phyloP scores from a whole-genome alignment of 2,797 vertebrate species.

The Argentina silus region DNA sequence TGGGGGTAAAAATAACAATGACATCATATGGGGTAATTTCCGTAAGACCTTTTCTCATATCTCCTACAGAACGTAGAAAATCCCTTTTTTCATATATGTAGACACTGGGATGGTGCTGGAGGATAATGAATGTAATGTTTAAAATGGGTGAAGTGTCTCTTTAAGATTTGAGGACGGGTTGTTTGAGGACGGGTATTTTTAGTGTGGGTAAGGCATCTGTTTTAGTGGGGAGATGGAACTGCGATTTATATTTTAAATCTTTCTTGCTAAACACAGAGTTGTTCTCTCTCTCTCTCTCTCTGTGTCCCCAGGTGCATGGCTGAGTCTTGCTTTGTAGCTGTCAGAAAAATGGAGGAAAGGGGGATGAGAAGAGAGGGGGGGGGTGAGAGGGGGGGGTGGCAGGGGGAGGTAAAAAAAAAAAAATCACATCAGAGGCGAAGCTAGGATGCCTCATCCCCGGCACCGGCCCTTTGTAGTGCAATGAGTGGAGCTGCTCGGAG shows the following conservation, averaged over 20 bases:
- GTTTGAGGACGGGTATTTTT: neutral
- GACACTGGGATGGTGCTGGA: too few species aligned
- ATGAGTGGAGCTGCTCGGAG: conserved; percentile 68
- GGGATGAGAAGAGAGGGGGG: conserved; percentile 37
- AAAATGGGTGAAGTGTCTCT: too few species aligned
- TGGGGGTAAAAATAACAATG: too few species aligned
- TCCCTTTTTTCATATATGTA: too few species aligned
- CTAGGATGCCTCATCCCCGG: conserved; percentile 63
- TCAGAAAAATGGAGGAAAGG: conserved; percentile 40
- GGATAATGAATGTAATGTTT: too few species aligned
- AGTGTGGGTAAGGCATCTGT: neutral
- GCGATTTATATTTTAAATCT: neutral
- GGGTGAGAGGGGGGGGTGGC: conserved; percentile 47
- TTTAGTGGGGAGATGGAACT: neutral
- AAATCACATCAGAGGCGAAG: conserved; percentile 64
- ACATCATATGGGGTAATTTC: too few species aligned
- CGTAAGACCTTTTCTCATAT: too few species aligned
- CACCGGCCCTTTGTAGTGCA: conserved; percentile 76
- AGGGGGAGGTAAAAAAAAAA: conserved; percentile 26
- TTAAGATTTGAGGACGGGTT: neutral
- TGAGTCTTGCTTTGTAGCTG: conserved; percentile 50
- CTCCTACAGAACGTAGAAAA: too few species aligned
- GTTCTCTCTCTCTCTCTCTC: neutral
- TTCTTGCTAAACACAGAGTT: conserved; percentile 17
- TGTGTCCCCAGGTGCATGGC: conserved; percentile 23